Evolutionary conservation across 2,797 vertebrate species (phyloP), one percentile per base, ranked within the genome.

Genomic region (Heterohyrax brucei): DNA sequence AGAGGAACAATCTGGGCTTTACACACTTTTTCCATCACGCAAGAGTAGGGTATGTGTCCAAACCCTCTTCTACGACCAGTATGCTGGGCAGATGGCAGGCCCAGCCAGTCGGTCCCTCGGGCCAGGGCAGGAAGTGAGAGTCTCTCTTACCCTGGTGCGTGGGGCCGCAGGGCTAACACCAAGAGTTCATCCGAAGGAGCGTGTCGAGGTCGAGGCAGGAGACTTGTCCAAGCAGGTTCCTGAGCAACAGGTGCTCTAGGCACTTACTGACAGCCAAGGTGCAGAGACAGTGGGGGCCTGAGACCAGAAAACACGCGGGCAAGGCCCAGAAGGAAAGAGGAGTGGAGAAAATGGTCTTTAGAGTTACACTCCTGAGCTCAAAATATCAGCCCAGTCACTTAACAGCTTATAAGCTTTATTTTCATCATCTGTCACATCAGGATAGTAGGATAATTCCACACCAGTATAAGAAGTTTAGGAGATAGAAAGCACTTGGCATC

Each of bases 61-160:
- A 80, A 94, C 96, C 95, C 94, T 97, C 94, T 97, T 97, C 97
- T 77, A 46, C 82, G 94, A 95, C 96, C 70, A 91, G 96, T 93
- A 92, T 97, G 81, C 97, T 90, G 97, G 97, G 97, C 97, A 86
- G 97, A 94, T 94, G 92, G 97, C 91, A 98, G 97, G 97, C 97
- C 97, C 97, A 98, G 97, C 97, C 97, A 98, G 97, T 98, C 97
- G 97, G 97, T 98, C 97, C 97, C 97, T 98, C 97, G 97, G 97
- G 96, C 97, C 97, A 98, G 97, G 97, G 97, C 97, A 97, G 97
- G 97, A 97, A 98, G 89, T 7, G 61, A 96, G 85, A 97, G 91
- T 98, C 97, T 97, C 96, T 98, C 97, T 98, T 98, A 98, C 97
- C 97, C 97, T 98, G 97, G 97, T 98, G 97, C 97, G 97, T 98